These are phyloP conservation scores for Drosophila putrida DNA, from an alignment of 2,888 invertebrate genomes.

Conservation along the genomic window DNA sequence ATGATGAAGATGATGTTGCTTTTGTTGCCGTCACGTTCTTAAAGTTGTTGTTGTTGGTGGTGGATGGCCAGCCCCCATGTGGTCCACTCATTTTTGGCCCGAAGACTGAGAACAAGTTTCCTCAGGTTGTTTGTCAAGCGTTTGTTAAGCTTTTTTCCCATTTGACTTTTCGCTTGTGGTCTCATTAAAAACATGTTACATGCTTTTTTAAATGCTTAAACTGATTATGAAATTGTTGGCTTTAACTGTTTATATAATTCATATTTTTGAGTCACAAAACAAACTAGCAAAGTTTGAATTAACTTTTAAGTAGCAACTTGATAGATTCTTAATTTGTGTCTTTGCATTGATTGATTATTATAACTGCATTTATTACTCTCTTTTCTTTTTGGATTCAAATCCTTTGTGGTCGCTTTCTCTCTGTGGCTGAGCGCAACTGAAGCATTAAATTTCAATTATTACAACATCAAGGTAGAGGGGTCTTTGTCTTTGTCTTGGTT, in stretches of 20 bases:
- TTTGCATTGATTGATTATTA: conserved; percentile 15
- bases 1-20: conserved; percentile 34
- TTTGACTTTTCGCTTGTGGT: conserved; percentile 56
- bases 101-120: conserved; percentile 63
- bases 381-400: conserved; percentile 37
- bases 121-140: conserved; percentile 12
- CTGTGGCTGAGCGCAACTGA: conserved; percentile 11
- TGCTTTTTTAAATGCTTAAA: conserved; percentile 64
- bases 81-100: conserved; percentile 36
- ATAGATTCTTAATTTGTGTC: background rate
- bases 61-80: conserved; percentile 35
- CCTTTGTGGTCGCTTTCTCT: conserved; percentile 49
- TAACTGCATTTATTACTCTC: conserved; percentile 1
- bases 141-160: conserved; percentile 14
- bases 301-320: background rate
- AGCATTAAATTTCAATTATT: conserved; percentile 76
- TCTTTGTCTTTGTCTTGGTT: conserved; percentile 21
- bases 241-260: conserved; percentile 74
- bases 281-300: conserved; percentile 2
- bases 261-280: conserved; percentile 49
- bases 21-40: conserved; percentile 78
- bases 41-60: conserved; percentile 7
- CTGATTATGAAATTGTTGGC: conserved; percentile 70
- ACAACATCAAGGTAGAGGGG: conserved; percentile 59
- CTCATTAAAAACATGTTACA: conserved; percentile 80